Conservation (phyloP, 2,113 vertebrate species). For the Sclerurus mexicanus region DNA sequence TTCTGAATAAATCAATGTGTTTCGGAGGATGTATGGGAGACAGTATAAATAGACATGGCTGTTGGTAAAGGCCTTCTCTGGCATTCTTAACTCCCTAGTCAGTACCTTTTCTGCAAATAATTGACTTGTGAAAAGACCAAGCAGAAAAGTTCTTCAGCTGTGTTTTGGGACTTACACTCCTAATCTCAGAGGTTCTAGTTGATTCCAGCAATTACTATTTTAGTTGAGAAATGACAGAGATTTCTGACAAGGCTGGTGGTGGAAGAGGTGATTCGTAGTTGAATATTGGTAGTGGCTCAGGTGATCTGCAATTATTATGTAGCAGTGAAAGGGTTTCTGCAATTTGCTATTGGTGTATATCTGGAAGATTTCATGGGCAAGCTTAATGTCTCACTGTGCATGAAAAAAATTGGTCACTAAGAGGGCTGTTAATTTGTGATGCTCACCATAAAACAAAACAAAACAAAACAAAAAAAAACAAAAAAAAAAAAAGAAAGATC, state of each 20-base stretch:
- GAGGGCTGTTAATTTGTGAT: not conserved
- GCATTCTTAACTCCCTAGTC: not conserved
- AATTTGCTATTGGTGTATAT: not conserved
- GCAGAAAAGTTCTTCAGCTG: not conserved
- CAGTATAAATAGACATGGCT: not conserved
- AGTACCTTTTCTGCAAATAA: not conserved
- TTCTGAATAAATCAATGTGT: not conserved
- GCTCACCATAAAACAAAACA: not conserved
- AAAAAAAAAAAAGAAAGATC: not conserved
- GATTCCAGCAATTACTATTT: not conserved
- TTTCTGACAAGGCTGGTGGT: not conserved
- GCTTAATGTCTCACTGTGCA: rapidly evolving
- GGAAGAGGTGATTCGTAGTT: not conserved
- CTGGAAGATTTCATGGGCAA: not conserved
- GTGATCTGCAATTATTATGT: not conserved
- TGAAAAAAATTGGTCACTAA: not conserved
- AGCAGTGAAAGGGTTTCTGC: not conserved
- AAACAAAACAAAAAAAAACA: not conserved
- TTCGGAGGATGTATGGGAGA: not conserved
- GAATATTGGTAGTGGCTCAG: not conserved
- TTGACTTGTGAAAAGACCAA: not conserved
- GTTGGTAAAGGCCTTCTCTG: not conserved
- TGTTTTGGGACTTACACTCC: not conserved
- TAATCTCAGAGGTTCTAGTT: not conserved
- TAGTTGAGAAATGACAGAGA: not conserved